phyloP scores from a whole-genome alignment of 2,888 invertebrate species.

The Microctonus brassicae region DNA sequence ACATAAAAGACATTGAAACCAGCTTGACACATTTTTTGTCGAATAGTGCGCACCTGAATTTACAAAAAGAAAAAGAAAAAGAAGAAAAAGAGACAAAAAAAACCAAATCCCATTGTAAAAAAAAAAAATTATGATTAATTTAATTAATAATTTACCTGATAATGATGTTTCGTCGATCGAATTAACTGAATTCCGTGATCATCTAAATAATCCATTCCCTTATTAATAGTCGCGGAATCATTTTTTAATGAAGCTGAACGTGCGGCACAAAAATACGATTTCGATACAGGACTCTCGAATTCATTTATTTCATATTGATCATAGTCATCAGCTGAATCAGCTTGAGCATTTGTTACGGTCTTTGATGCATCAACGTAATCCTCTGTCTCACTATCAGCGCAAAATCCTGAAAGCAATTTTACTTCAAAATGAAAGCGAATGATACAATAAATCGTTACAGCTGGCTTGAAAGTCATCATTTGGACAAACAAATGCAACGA shows the following conservation, averaged over 20 bases:
- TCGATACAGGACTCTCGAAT: slow-evolving; percentile 46
- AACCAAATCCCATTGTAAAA: not conserved
- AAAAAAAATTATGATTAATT: not conserved
- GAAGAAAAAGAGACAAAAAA: too few species aligned
- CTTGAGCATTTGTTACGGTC: slow-evolving; percentile 44
- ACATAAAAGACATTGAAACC: slow-evolving; percentile 49
- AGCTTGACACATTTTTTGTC: slow-evolving; percentile 50
- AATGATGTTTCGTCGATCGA: slow-evolving; percentile 43
- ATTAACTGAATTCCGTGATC: slow-evolving; percentile 44
- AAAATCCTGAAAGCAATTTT: slow-evolving; percentile 33
- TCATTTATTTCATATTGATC: slow-evolving; percentile 50
- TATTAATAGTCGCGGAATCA: slow-evolving; percentile 44
- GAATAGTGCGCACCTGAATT: slow-evolving; percentile 47
- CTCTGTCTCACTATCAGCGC: slow-evolving; percentile 48
- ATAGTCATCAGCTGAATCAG: slow-evolving; percentile 50
- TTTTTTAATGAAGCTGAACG: slow-evolving; percentile 38
- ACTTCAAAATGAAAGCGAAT: slow-evolving; percentile 25
- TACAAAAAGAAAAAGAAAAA: not conserved
- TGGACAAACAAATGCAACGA: slow-evolving; percentile 37
- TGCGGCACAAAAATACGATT: slow-evolving; percentile 49
- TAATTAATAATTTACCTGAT: slow-evolving; percentile 41
- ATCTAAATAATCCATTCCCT: slow-evolving; percentile 44
- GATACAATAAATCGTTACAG: slow-evolving; percentile 40
- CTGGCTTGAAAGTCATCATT: slow-evolving; percentile 35
- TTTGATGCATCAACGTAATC: slow-evolving; percentile 49